These are phyloP conservation scores for Myotis lucifugus DNA, from an alignment of 2,113 vertebrate genomes.

Conservation along the genomic window DNA sequence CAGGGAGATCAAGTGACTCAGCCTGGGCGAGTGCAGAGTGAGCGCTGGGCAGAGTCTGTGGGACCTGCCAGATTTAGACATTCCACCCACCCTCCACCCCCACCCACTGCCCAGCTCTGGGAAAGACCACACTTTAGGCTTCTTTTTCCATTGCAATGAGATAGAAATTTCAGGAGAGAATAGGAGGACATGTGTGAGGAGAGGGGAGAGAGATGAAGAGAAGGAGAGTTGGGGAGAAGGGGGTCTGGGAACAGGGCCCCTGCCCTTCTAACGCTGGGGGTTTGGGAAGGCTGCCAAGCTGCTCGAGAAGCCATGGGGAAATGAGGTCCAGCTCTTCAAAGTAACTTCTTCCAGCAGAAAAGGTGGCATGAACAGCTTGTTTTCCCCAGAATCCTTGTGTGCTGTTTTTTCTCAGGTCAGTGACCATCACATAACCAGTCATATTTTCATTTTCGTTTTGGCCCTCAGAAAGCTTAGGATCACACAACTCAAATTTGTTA, in stretches of 20 bases:
- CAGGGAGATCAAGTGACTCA: accelerated
- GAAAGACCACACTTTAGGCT: neutral
- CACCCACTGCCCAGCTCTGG: neutral
- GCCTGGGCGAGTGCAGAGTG: neutral
- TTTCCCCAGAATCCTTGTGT: neutral
- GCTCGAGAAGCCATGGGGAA: neutral
- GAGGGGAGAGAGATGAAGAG: neutral
- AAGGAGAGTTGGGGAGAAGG: neutral
- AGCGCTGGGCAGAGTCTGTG: neutral
- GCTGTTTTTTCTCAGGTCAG: neutral
- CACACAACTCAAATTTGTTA: slow-evolving; percentile 43
- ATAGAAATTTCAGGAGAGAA: neutral
- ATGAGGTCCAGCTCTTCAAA: neutral
- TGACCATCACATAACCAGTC: neutral
- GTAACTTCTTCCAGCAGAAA: neutral
- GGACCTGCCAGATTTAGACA: neutral
- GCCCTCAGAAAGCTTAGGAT: neutral
- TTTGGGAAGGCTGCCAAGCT: slow-evolving; percentile 33
- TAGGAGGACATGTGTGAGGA: neutral
- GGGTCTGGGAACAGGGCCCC: slow-evolving; percentile 5
- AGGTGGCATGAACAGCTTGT: neutral
- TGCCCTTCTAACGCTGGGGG: neutral
- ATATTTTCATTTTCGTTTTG: slow-evolving; percentile 39
- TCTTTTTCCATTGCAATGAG: neutral
- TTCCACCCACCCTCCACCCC: neutral